Base-by-base conservation (phyloP, 2,888 invertebrate genomes). In the Oligia latruncula region DNA sequence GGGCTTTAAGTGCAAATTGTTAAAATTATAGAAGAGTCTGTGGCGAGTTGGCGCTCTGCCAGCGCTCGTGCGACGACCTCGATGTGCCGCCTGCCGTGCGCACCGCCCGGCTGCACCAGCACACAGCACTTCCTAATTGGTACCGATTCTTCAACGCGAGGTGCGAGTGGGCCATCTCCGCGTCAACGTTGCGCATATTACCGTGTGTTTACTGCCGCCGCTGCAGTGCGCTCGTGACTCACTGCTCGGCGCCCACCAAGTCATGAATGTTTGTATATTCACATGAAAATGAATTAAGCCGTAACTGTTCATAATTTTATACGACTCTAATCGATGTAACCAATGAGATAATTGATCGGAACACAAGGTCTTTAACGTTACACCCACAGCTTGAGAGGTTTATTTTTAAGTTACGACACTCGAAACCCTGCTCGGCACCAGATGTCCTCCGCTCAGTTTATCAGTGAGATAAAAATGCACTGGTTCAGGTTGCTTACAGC, bases 391-490 rank as follows among this genome's bases (percentile, higher is more conserved):
- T 81, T 73, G 82, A 89, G 87, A 89, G 87, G 85, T 90, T 87
- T 90, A 85, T 89, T 92, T 91, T 87, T 73, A 77, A 86, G 90
- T 92, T 91, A 91, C 89, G 89, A 92, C 92, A 95, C 95, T 95
- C 91, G 93, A 95, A 93, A 92, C 86, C 86, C 79, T 81, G 81
- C 76, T 72, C 68, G 58, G 64, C 87, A 91, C 95, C 96, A 96
- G 95, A 96, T 96, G 96, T 94, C 93, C 87, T 91, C 83, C 87
- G 90, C 83, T 78, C 83, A 85, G 74, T 86, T 93, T 95, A 95
- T 94, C 95, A 92, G 91, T 81, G 86, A 94, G 95, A 95, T 95
- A 95, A 94, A 91, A 93, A 92, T 90, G 91, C 91, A 92, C 91
- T 93, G 92, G 92, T 92, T 92, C 87, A 87, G 90, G 89, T 80